Base-by-base conservation (phyloP, 2,888 invertebrate genomes). In the Agelastica alni region DNA sequence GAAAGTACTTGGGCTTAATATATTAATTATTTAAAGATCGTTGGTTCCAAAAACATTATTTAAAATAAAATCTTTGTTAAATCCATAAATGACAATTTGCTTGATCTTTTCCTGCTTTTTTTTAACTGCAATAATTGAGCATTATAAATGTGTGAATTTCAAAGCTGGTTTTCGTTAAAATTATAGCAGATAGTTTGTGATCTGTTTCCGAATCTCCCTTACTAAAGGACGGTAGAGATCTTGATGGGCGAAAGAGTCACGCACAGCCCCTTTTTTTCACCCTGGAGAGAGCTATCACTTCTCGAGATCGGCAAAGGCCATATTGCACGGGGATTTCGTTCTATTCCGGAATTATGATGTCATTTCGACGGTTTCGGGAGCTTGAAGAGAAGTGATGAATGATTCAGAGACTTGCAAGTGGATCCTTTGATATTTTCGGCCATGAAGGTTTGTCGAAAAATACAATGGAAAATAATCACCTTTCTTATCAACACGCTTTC, bases 251-350 rank as follows among this genome's bases (percentile, higher is more conserved):
- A 32, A 42, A 36, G 31, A 47, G 58, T 46, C 61, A 59, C 59
- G 63, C 53, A 58, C 53, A 55, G 48, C 30, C 44, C 43, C 39
- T 36, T 45, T 45, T 30, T 49, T 30, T 22, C 41, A 36, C 62
- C 59, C 62, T 26, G 31, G 62, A 57, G 62, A 59, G 46, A 34
- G 56, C 59, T 61, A 59, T 61, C 59, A 59, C 56, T 60, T 46
- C 56, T 53, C 31, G 51, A 56, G 53, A 61, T 61, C 63, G 59
- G 56, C 18, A 41, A 63, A 60, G 55, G 56, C 58, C 49, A 55
- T 56, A 61, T 63, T 63, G 61, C 58, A 59, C 28, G 46, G 60
- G 60, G 59, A 62, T 52, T 45, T 52, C 45, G 18, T 45, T 52
- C 45, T 39, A 39, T 39, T 30, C 52, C 45, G 31, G 44, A 52